phyloP scores from a whole-genome alignment of 2,888 invertebrate genomes.

The Nasonovia ribisnigri region DNA sequence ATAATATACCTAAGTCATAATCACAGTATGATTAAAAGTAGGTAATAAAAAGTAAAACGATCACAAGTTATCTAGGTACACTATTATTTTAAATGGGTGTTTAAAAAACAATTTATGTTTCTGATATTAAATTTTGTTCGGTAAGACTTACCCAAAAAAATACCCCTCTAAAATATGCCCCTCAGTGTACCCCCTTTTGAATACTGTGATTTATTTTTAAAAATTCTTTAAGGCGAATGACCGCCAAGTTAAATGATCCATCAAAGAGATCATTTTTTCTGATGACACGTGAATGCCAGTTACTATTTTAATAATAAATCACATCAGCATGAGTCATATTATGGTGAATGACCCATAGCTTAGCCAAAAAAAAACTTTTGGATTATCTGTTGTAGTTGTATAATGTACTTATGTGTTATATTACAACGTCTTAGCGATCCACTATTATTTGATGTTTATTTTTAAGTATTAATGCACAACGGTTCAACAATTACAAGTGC shows the following conservation, averaged over 20 bases:
- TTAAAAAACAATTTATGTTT: neutral
- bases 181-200: neutral
- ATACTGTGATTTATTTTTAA: conserved; percentile 46
- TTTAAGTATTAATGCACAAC: neutral
- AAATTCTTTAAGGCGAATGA: conserved; percentile 56
- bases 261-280: conserved; percentile 64
- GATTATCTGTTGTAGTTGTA: conserved; percentile 45
- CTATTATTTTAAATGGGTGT: neutral
- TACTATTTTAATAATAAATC: conserved; percentile 65
- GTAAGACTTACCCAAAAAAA: neutral
- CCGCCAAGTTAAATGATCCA: conserved; percentile 61
- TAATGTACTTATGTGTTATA: conserved; percentile 18
- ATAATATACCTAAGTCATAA: neutral
- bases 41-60: neutral
- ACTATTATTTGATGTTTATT: neutral
- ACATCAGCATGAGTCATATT: conserved; percentile 59
- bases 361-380: conserved; percentile 43
- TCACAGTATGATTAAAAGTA: neutral
- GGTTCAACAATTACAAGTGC: neutral
- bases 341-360: conserved; percentile 61
- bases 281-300: conserved; percentile 58
- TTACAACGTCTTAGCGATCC: neutral
- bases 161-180: neutral
- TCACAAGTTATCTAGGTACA: neutral
- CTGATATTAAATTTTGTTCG: neutral